Percentiles rank a stretch among this genome's conserved stretches.
Evolutionary conservation across 2,888 invertebrate genomes (phyloP).

Genomic region (Uloborus plumipes): DNA sequence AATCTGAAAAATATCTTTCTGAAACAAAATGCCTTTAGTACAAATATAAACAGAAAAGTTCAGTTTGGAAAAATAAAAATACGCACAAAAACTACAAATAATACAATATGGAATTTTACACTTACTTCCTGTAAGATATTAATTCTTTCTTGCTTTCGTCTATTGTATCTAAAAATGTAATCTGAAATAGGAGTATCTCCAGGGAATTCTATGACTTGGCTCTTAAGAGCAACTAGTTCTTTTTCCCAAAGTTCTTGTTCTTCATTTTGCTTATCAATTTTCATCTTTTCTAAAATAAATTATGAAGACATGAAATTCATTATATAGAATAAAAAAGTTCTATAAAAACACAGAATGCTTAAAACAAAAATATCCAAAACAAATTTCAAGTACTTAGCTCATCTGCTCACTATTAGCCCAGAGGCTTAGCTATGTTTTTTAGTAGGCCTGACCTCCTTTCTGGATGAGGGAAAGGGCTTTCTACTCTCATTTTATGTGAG

Average conservation of each 20-base stretch:
- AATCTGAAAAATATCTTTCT: too few species aligned
- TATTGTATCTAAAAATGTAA: slow-evolving; percentile 33
- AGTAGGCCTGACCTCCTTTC: too few species aligned
- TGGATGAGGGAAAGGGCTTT: too few species aligned
- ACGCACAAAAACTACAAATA: neutral
- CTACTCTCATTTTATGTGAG: too few species aligned
- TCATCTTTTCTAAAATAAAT: neutral
- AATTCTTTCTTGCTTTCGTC: slow-evolving; percentile 24
- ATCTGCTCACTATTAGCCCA: too few species aligned
- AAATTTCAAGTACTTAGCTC: too few species aligned
- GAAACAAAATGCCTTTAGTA: neutral
- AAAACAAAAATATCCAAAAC: too few species aligned
- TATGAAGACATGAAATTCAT: neutral
- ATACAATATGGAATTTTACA: too few species aligned
- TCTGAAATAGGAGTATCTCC: slow-evolving; percentile 10
- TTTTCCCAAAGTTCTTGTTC: slow-evolving; percentile 8
- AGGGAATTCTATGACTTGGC: slow-evolving; percentile 41
- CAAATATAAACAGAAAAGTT: neutral
- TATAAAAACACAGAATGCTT: too few species aligned
- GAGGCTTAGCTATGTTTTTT: too few species aligned
- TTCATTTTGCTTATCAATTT: slow-evolving; percentile 3
- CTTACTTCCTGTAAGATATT: slow-evolving; percentile 18
- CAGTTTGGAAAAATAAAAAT: neutral
- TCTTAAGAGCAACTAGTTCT: neutral
- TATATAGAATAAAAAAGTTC: neutral